These are phyloP conservation scores for Leucoraja erinaceus DNA, from an alignment of 2,113 vertebrate genomes.

Conservation along the genomic window DNA sequence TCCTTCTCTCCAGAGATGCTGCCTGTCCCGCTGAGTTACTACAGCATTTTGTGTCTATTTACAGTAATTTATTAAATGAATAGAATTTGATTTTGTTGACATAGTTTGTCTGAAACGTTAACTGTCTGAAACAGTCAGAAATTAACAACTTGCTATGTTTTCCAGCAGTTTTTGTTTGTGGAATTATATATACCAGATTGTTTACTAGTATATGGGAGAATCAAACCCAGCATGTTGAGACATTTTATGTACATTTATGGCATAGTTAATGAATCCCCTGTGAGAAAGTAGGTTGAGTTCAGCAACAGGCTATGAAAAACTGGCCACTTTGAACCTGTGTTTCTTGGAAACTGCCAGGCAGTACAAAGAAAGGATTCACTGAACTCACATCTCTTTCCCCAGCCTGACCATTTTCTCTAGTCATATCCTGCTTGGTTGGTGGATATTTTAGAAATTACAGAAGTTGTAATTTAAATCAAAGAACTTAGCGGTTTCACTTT, in stretches of 20 bases:
- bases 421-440: not conserved
- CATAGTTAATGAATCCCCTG: not conserved
- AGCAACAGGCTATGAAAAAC: not conserved
- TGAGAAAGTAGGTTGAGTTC: constrained; percentile 1
- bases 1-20: too few species aligned
- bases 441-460: not conserved
- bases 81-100: not conserved
- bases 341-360: constrained; percentile 24
- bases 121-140: not conserved
- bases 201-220: not conserved
- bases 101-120: not conserved
- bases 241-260: not conserved
- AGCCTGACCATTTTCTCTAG: not conserved
- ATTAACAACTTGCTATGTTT: not conserved
- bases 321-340: not conserved
- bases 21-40: too few species aligned
- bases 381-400: not conserved
- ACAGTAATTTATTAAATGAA: not conserved
- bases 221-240: not conserved
- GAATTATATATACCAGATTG: not conserved
- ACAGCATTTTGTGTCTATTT: too few species aligned
- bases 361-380: constrained; percentile 23
- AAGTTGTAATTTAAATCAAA: not conserved
- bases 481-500: not conserved
- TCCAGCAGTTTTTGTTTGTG: not conserved